Base-by-base conservation (phyloP, 64 coral and sea anemone species). In the Stylophora pistillata region DNA sequence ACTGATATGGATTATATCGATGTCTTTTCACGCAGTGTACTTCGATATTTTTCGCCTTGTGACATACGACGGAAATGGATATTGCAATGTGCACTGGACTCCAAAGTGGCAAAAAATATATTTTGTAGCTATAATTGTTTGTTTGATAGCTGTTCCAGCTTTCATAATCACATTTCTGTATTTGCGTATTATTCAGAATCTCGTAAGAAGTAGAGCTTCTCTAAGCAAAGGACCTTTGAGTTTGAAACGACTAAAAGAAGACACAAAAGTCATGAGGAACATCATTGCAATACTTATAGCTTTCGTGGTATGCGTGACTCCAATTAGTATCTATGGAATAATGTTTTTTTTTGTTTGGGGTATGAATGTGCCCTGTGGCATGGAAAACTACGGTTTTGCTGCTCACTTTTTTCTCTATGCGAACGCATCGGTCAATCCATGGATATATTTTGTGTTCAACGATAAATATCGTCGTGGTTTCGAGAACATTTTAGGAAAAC, bases 341-440 rank as follows among this genome's bases (percentile, higher is more conserved):
- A 15, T 77, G 74, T 33, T 77, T 18, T 34, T n/a, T 9, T 77
- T 20, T 30, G 74, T 52, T 56, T 77, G 74, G 74, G 74, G 34
- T 77, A 32, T 14, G 74, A 52, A 18, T 6, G 33, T 77, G 33
- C 74, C 74, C 34, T 77, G 74, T 47, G 33, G 53, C 74, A 77
- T 77, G 5, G 53, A 56, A 56, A 56, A 56, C 74, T 12, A n/a
- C 21, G 33, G 20, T 18, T 77, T 77, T n/a, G 74, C 74, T 10
- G 74, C 74, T 16, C 53, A 52, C 29, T 77, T 77, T 56, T 18
- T 77, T 77, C 33, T 41, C 2, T 77, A 77, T 56, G 10, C 74
- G n/a, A 52, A 77, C 74, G 53, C 33, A 9, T 41, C 53, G 27
- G 33, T 34, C 21, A 77, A 77, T 27, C 74, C 74, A 23, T 77